These are phyloP conservation scores for Dendrolimus houi DNA, from an alignment of 2,888 invertebrate species.

Conservation along the genomic window DNA sequence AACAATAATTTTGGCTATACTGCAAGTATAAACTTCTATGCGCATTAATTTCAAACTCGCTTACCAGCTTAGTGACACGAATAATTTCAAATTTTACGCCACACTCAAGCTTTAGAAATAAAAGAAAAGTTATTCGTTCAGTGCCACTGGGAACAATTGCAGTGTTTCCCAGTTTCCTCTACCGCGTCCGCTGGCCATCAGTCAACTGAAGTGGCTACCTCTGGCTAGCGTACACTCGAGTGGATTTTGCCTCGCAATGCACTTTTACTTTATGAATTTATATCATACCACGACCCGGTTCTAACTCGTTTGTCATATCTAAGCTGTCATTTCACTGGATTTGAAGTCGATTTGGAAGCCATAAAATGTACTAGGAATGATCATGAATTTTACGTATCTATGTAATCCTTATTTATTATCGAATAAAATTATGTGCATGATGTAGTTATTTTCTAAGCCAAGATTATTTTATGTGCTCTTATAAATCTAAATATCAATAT, in stretches of 20 bases:
- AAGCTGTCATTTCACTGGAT: slow-evolving; percentile 25
- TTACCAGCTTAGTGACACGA: too few species aligned
- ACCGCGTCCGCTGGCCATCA: slow-evolving; percentile 32
- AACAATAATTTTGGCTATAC: too few species aligned
- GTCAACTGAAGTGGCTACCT: slow-evolving; percentile 44
- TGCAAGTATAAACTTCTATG: too few species aligned
- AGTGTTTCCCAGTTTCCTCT: slow-evolving; percentile 24
- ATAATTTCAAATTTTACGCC: too few species aligned
- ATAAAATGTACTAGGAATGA: slow-evolving; percentile 2
- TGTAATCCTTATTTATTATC: too few species aligned
- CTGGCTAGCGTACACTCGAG: slow-evolving; percentile 36
- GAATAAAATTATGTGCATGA: too few species aligned
- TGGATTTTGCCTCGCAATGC: slow-evolving; percentile 37
- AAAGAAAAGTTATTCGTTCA: slow-evolving; percentile 15
- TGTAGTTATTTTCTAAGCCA: too few species aligned
- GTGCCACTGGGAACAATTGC: slow-evolving; percentile 27
- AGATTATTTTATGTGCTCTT: too few species aligned
- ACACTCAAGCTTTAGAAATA: background rate
- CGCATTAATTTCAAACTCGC: too few species aligned
- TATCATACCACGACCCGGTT: slow-evolving; percentile 44
- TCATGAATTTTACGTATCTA: too few species aligned
- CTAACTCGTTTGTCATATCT: slow-evolving; percentile 43
- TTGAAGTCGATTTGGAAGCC: slow-evolving; percentile 14
- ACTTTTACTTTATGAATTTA: slow-evolving; percentile 51
- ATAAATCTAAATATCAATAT: too few species aligned